These are phyloP conservation scores for Sinosuthora webbiana DNA, from an alignment of 2,113 vertebrate species.

Conservation along the genomic window DNA sequence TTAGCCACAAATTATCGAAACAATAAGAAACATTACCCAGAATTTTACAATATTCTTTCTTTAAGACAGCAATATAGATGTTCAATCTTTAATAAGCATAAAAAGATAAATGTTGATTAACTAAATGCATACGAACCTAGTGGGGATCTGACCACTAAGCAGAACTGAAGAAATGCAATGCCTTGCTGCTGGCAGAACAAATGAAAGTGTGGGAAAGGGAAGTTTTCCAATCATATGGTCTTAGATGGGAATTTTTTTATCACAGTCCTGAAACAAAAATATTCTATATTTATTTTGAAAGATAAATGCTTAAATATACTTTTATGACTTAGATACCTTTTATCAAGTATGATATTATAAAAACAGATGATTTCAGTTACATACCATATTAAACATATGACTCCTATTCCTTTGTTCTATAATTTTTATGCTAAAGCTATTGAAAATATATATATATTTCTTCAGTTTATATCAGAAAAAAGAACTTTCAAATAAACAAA, in stretches of 20 bases:
- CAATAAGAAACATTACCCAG: not conserved
- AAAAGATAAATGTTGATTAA: not conserved
- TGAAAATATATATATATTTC: not conserved
- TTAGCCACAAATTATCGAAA: not conserved
- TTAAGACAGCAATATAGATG: not conserved
- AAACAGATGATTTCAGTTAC: not conserved
- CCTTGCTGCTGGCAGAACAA: not conserved
- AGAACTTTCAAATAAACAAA: not conserved
- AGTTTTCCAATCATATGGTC: not conserved
- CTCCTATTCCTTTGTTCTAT: not conserved
- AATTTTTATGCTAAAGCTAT: not conserved
- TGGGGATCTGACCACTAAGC: not conserved
- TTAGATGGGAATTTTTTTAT: not conserved
- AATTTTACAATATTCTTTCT: not conserved
- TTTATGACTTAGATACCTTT: not conserved
- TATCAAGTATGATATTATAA: not conserved
- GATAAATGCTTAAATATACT: not conserved
- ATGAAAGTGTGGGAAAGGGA: not conserved
- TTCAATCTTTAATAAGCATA: not conserved
- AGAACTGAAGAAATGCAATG: not conserved
- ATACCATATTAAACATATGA: not conserved
- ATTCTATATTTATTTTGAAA: not conserved
- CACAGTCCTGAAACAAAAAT: not conserved
- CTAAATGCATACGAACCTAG: not conserved
- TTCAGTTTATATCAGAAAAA: not conserved